A percentile compares a stretch with the other conserved stretches of the same genome.
phyloP scores from a whole-genome alignment of 2,888 invertebrate genomes.

The Mimas tiliae region DNA sequence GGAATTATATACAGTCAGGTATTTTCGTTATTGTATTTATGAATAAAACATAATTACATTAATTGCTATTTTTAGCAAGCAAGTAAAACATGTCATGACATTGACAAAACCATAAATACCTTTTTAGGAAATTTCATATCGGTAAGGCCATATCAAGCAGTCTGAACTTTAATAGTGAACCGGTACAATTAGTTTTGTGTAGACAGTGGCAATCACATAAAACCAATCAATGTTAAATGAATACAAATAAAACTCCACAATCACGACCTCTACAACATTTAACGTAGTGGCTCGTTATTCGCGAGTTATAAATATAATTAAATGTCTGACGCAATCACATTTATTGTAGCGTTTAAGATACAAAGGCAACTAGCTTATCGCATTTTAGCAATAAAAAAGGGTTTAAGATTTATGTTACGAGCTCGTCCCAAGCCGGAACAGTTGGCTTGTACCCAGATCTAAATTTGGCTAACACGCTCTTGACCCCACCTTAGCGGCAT shows the following conservation, averaged over 20 bases:
- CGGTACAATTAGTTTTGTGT: conserved; percentile 1
- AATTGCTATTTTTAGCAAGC: neutral
- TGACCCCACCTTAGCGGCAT: conserved; percentile 72
- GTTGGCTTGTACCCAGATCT: conserved; percentile 76
- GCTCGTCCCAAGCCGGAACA: conserved; percentile 53
- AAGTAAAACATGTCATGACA: neutral
- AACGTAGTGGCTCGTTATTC: conserved; percentile 4
- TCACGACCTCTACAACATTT: conserved; percentile 28
- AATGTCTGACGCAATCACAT: conserved; percentile 39
- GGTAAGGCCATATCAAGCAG: neutral
- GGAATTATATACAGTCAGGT: neutral
- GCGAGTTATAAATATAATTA: conserved; percentile 25
- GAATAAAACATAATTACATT: neutral
- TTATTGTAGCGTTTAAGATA: conserved; percentile 38
- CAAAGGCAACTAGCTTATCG: conserved; percentile 41
- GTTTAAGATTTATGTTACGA: conserved; percentile 53
- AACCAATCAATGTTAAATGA: conserved; percentile 10
- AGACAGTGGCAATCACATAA: neutral
- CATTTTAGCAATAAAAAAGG: conserved; percentile 50
- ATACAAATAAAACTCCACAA: conserved; percentile 18
- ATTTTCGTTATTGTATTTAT: neutral
- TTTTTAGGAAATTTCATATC: neutral
- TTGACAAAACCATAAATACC: neutral
- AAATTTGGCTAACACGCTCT: conserved; percentile 70
- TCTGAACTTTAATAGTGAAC: neutral